Evolutionary conservation across 2,888 invertebrate species (phyloP), one percentile per base, ranked within the genome.

Genomic region (Pachymerium ferrugineum): DNA sequence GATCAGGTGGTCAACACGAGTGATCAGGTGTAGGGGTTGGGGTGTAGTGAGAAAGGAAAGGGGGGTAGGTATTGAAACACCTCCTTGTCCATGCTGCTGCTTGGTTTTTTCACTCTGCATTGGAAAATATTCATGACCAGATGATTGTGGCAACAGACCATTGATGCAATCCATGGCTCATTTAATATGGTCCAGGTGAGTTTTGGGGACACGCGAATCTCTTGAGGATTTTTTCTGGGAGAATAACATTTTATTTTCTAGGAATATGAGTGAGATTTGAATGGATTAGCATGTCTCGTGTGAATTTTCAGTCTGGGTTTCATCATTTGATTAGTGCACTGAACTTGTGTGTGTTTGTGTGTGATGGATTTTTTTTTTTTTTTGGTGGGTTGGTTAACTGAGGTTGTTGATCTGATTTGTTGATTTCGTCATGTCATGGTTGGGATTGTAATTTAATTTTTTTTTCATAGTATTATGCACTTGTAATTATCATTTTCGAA

Each of bases 321-420:
- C 14, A n/a, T 38, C 38, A 38, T 38, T 38, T 38, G 47, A 47
- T 16, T 47, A 47, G 47, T 47, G 47, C 47, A 47, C 16, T 47
- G 47, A 47, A 47, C 47, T 42, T 47, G 10, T 47, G n/a, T 14
- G 8, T 14, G n/a, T 14, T 47, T 16, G n/a, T n/a, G n/a, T n/a
- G n/a, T 47, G 47, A 47, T 47, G 19, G 19, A 14, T 8, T 47
- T 47, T 47, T 47, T 47, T 16, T 47, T 47, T 16, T 47, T 47
- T 47, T 47, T 47, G 10, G 16, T 14, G 42, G 47, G 47, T 16
- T 47, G 47, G 47, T 47, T 16, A 16, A n/a, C n/a, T 3, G n/a
- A 47, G 47, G 47, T 47, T 47, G 47, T 16, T 47, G 16, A 47
- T 47, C 47, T 47, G 47, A 47, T 47, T 47, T 47, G 47, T 47